phyloP scores from a whole-genome alignment of 2,888 invertebrate species.

The Hypena proboscidalis region DNA sequence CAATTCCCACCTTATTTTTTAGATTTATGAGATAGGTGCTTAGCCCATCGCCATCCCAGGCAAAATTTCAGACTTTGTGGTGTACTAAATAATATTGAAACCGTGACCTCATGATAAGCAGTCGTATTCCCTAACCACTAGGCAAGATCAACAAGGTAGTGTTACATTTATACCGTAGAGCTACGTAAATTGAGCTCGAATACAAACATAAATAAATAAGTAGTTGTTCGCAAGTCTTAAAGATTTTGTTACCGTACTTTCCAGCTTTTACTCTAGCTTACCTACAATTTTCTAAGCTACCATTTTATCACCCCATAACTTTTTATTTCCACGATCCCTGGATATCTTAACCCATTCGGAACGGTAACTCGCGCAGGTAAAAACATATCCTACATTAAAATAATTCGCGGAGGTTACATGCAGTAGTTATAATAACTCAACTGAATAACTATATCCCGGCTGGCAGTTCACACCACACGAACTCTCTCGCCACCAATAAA shows the following conservation, averaged over 20 bases:
- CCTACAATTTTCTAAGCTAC: neutral
- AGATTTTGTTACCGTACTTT: constrained; percentile 2
- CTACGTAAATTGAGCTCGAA: neutral
- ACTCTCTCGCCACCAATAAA: constrained; percentile 78
- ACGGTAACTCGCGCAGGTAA: constrained; percentile 19
- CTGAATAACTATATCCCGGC: constrained; percentile 47
- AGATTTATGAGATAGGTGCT: too few species aligned
- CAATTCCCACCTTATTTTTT: too few species aligned
- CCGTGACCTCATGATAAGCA: too few species aligned
- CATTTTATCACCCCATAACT: neutral
- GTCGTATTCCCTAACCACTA: too few species aligned
- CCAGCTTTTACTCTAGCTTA: neutral
- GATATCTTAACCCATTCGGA: neutral
- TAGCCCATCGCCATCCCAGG: too few species aligned
- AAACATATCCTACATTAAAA: constrained; percentile 28
- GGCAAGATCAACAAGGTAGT: too few species aligned
- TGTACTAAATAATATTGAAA: too few species aligned
- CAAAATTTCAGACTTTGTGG: too few species aligned
- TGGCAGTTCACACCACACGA: constrained; percentile 56
- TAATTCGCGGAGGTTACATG: constrained; percentile 35
- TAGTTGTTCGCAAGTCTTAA: neutral
- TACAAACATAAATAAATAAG: constrained; percentile 1
- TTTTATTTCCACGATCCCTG: neutral
- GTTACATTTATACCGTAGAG: too few species aligned
- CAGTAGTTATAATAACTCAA: constrained; percentile 50